A percentile compares a stretch with the other conserved stretches of the same genome.
Evolutionary conservation across 2,113 vertebrate genomes (phyloP).

Genomic region (Orthonyx spaldingii): DNA sequence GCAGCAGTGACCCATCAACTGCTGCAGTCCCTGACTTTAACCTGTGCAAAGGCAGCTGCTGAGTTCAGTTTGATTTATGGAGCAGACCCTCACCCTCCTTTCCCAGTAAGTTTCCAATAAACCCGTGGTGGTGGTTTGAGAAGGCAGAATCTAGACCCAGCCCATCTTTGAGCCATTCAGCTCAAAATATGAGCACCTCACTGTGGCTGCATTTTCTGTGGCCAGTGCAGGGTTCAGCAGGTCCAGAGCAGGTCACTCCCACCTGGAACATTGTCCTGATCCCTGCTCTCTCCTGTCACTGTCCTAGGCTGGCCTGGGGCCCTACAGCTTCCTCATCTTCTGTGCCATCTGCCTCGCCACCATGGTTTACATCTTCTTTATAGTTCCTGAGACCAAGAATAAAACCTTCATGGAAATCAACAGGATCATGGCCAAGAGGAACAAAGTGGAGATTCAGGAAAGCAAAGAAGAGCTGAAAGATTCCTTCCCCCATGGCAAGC

Average conservation of each 20-base stretch:
- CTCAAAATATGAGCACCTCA: not conserved
- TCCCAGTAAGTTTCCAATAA: not conserved
- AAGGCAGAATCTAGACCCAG: not conserved
- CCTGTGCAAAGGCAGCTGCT: not conserved
- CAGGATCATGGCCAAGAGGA: constrained; percentile 83
- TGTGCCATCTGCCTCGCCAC: constrained; percentile 79
- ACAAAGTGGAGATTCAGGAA: constrained; percentile 60
- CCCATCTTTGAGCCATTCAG: rapidly evolving
- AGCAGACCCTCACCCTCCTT: not conserved
- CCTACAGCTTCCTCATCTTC: constrained; percentile 89
- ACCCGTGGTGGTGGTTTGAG: not conserved
- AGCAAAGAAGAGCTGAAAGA: constrained; percentile 41
- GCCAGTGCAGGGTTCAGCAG: not conserved
- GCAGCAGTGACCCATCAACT: not conserved
- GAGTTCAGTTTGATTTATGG: not conserved
- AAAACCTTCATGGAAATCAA: constrained; percentile 91
- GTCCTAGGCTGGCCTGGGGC: constrained; percentile 76
- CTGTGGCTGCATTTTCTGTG: not conserved
- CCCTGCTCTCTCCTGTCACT: not conserved
- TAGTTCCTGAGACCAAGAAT: constrained; percentile 89
- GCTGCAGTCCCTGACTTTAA: not conserved
- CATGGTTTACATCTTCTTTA: constrained; percentile 79
- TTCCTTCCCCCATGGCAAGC: not conserved
- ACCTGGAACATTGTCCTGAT: not conserved
- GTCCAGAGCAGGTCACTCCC: not conserved